Evolutionary conservation across 1,140 invertebrate species (phyloP).

Genomic region (Drosophila kurseongensis): DNA sequence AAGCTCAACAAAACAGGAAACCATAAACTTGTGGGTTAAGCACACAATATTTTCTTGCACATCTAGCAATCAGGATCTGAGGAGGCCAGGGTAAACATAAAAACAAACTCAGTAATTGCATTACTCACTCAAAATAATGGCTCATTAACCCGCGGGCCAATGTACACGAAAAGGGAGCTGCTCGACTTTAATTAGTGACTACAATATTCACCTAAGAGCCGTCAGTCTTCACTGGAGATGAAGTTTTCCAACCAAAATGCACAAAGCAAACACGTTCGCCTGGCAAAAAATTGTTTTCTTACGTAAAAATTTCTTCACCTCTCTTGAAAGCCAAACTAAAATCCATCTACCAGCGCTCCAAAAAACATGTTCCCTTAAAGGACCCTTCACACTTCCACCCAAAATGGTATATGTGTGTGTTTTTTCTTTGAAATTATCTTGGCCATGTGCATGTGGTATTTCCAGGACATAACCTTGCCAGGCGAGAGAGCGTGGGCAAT

Average conservation of each 20-base stretch:
- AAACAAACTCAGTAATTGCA: slow-evolving; percentile 51
- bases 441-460: slow-evolving; percentile 36
- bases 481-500: slow-evolving; percentile 10
- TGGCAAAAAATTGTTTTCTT: slow-evolving; percentile 8
- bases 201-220: slow-evolving; percentile 5
- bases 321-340: slow-evolving; percentile 2
- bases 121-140: slow-evolving; percentile 65
- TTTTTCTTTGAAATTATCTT: slow-evolving; percentile 6
- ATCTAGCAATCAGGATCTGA: slow-evolving; percentile 10
- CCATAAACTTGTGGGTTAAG: slow-evolving; percentile 29
- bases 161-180: slow-evolving; percentile 13
- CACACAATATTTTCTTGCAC: slow-evolving; percentile 14
- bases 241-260: not conserved
- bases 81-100: slow-evolving; percentile 10
- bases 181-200: slow-evolving; percentile 32
- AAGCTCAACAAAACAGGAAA: slow-evolving; percentile 9
- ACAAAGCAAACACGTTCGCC: not conserved
- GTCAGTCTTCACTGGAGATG: slow-evolving; percentile 3
- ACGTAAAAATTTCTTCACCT: slow-evolving; percentile 1
- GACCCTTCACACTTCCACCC: slow-evolving; percentile 1
- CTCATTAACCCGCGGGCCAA: slow-evolving; percentile 39
- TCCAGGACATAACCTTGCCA: slow-evolving; percentile 21
- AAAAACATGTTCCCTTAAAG: slow-evolving; percentile 25
- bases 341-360: slow-evolving; percentile 11
- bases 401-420: not conserved